These are phyloP conservation scores for Elaphurus davidianus DNA, from an alignment of 2,113 vertebrate species.

Conservation along the genomic window DNA sequence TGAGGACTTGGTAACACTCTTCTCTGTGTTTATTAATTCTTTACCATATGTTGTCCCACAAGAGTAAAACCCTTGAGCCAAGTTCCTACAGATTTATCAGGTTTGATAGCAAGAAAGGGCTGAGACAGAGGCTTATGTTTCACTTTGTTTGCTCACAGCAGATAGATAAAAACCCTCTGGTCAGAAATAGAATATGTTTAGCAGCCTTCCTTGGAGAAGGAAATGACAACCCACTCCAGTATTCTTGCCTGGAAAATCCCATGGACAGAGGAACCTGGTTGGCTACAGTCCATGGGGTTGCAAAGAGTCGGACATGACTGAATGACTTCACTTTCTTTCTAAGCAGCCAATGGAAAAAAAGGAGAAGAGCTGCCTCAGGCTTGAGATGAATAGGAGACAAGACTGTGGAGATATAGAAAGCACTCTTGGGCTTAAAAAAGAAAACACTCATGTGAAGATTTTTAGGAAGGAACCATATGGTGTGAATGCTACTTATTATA, in stretches of 20 bases:
- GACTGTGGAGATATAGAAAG: not conserved
- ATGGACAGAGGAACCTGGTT: not conserved
- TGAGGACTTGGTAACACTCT: not conserved
- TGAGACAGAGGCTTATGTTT: not conserved
- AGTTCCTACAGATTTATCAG: not conserved
- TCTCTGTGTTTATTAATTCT: not conserved
- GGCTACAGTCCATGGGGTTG: not conserved
- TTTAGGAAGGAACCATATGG: not conserved
- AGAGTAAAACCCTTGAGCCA: not conserved
- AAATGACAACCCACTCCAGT: too few relatives aligned
- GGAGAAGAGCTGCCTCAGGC: not conserved
- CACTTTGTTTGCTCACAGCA: not conserved
- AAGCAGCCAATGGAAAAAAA: not conserved
- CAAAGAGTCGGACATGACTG: rapidly evolving
- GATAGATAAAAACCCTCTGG: not conserved
- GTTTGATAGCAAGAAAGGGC: not conserved
- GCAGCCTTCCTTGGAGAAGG: too few relatives aligned
- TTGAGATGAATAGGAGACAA: not conserved
- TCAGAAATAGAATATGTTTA: not conserved
- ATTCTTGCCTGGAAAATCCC: too few relatives aligned
- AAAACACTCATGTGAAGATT: not conserved
- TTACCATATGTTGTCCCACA: not conserved
- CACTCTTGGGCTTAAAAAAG: not conserved
- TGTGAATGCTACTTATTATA: not conserved
- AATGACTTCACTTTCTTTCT: not conserved